Evolutionary conservation across 1,140 invertebrate genomes (phyloP).

Genomic region (Matsumurasca onukii): DNA sequence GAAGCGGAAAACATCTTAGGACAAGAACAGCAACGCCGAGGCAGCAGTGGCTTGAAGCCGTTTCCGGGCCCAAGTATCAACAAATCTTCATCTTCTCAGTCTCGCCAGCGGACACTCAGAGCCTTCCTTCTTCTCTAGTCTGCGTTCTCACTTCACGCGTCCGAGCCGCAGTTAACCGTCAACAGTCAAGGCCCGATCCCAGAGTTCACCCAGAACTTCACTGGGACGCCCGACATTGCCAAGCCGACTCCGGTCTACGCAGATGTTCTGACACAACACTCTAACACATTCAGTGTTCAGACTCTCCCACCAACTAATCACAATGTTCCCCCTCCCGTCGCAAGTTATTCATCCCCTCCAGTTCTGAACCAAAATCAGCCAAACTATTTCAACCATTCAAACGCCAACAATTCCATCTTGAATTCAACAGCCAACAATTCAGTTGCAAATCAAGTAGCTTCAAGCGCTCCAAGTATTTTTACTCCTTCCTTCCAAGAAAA

Average conservation of each 20-base stretch:
- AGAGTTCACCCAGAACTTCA: slow-evolving; percentile 23
- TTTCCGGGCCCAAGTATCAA: not conserved
- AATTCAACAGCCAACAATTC: no score
- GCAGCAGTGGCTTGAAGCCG: not conserved
- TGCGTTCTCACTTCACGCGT: not conserved
- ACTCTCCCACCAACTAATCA: no score
- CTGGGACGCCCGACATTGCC: not conserved
- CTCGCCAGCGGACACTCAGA: not conserved
- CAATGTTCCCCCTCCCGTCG: no score
- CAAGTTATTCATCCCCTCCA: no score
- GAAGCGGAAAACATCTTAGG: slow-evolving; percentile 22
- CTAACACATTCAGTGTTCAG: not conserved
- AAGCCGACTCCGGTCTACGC: slow-evolving; percentile 20
- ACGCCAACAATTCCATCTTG: no score
- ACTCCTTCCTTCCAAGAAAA: no score
- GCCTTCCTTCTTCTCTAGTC: not conserved
- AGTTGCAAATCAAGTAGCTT: not conserved
- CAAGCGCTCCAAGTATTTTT: not conserved
- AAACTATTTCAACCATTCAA: not conserved
- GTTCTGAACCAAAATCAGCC: not conserved
- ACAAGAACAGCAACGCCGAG: not conserved
- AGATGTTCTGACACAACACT: slow-evolving; percentile 2
- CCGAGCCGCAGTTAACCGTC: not conserved
- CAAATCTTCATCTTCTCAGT: not conserved
- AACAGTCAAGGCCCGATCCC: not conserved